Base-by-base conservation (phyloP, 2,797 vertebrate species). In the Podarcis siculus region DNA sequence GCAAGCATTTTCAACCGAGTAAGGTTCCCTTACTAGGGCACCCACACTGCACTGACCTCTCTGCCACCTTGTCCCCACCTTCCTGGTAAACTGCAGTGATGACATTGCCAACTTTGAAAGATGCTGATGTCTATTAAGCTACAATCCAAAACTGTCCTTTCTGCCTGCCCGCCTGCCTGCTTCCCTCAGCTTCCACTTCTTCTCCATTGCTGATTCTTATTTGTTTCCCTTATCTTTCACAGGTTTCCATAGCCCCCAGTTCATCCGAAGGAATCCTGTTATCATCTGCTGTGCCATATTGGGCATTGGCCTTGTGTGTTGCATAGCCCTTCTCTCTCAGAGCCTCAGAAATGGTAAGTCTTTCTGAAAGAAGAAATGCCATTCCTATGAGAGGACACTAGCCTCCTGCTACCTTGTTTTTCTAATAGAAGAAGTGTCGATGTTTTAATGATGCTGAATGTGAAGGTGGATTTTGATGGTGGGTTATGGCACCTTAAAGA, bases 341-440 rank as follows among this genome's bases (percentile, higher is more conserved):
- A 55, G 64, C 21, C 77, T 86, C 76, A 79, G 3, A 55, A 86
- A 86, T 58, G 42, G 85, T 86, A 79, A 55, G 85, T 79, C 25
- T 69, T 2, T 37, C 32, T 7, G 64, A 79, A 55, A 71, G 76
- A 79, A 55, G 64, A 45, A 86, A 79, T 27, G 15, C 12, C 7
- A 17, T 49, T 69, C 32, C 67, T 55, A 19, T 69, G 15, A 71
- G 25, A 55, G 45, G 23, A 15, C 4, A 55, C 13, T 69, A 30
- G 13, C 58, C n/a, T 35, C 13, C 55, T 79, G 49, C 8, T 58
- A 9, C 5, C 55, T 19, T 30, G 23, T 39, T 66, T 81, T 12
- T 15, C 35, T 42, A 55, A 32, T 8, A 30, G 37, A 86, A 32
- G 49, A 79, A 10, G 27, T 27, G n/a, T 4, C 37, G 27, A 10